Base-by-base conservation (phyloP, 2,888 invertebrate genomes). In the Drosophila quinaria region DNA sequence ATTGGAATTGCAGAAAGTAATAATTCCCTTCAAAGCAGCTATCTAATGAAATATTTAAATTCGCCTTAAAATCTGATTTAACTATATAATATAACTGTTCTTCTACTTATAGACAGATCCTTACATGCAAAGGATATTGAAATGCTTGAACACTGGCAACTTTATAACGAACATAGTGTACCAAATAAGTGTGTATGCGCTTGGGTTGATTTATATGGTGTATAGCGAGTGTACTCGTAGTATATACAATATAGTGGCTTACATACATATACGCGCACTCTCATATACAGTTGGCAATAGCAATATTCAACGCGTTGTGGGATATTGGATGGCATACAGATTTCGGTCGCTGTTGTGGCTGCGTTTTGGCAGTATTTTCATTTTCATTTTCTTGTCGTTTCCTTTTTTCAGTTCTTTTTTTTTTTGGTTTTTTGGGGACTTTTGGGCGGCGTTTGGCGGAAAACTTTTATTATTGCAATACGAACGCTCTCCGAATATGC, bases 401-500 rank as follows among this genome's bases (percentile, higher is more conserved):
- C 41, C 17, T 47, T 22, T 39, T 41, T 50, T 15, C 29, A 44
- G 56, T 56, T 33, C 25, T 9, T 54, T 29, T n/a, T 15, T 15
- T 19, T 50, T 41, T 19, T 59, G 25, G 8, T 51, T 68, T 68
- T 75, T 65, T 52, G 42, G 61, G 44, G 25, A 35, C 31, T 54
- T 69, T 60, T 64, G 69, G 76, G 61, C 41, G 70, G 49, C 42
- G 46, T 44, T 60, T 66, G 74, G 67, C 4, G 63, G 50, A 70
- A 78, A 81, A 85, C 80, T 83, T 85, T 84, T 85, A 80, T 83
- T 84, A 85, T 85, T 84, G 75, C 83, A 81, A 72, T 77, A 66
- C 68, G 22, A 69, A 68, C 46, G 78, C 61, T 51, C 74, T 72
- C 63, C 59, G 86, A 81, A 84, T 83, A 85, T 85, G 86, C 83